phyloP scores from a whole-genome alignment of 2,888 invertebrate genomes.

The Dione juno region DNA sequence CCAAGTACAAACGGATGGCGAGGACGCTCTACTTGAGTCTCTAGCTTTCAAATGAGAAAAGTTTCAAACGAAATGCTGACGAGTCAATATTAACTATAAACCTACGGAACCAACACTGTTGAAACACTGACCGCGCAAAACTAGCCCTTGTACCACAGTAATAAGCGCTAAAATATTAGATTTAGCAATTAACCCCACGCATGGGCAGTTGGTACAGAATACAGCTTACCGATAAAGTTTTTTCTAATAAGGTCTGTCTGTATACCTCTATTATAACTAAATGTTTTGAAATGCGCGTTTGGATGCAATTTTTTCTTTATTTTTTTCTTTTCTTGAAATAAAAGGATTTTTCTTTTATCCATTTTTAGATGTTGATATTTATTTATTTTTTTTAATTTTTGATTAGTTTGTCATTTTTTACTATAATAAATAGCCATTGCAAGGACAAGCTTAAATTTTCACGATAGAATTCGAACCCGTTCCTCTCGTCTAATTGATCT shows the following conservation, averaged over 20 bases:
- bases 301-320: constrained; percentile 2
- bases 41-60: constrained; percentile 80
- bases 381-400: no score
- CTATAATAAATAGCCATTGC: no score
- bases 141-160: constrained; percentile 34
- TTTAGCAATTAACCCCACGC: constrained; percentile 18
- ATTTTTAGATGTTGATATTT: no score
- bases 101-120: constrained; percentile 54
- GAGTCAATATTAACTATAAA: constrained; percentile 81
- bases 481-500: no score
- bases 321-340: not conserved
- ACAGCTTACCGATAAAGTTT: constrained; percentile 74
- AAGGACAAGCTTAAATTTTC: no score
- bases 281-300: constrained; percentile 40
- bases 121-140: constrained; percentile 34
- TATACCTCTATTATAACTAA: constrained; percentile 53
- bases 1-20: constrained; percentile 53
- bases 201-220: constrained; percentile 41
- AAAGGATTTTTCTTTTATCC: no score
- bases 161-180: constrained; percentile 24
- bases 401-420: no score
- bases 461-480: no score
- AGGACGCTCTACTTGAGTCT: constrained; percentile 57
- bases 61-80: constrained; percentile 78
- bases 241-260: constrained; percentile 70